Conservation (phyloP, 1,140 invertebrate genomes). For the Berghia stephanieae region DNA sequence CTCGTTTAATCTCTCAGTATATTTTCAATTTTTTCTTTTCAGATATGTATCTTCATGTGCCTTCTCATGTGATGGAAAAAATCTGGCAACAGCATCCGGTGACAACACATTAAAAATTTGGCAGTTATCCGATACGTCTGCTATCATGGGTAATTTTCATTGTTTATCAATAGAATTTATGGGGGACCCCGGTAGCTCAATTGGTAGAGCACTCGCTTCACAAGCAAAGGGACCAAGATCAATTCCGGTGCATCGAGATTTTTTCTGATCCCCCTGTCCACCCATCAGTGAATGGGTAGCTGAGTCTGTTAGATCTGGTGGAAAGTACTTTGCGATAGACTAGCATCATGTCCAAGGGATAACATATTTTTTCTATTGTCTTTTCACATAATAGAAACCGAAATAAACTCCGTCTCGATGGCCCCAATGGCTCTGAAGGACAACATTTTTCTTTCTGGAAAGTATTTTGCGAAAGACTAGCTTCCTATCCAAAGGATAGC, state of each 20-base stretch:
- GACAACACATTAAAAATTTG: constrained; percentile 78
- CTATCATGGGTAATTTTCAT: constrained; percentile 52
- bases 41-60: constrained; percentile 78
- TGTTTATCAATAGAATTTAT: neutral
- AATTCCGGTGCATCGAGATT: too few relatives aligned
- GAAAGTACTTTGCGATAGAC: too few relatives aligned
- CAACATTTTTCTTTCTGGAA: neutral
- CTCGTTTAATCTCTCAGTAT: neutral
- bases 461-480: too few relatives aligned
- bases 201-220: too few relatives aligned
- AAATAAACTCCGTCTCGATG: too few relatives aligned
- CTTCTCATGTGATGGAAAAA: constrained; percentile 74
- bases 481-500: too few relatives aligned
- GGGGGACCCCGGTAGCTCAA: neutral
- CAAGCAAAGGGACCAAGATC: too few relatives aligned
- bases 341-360: neutral
- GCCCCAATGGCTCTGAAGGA: too few relatives aligned
- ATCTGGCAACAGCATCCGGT: constrained; percentile 79
- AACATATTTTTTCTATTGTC: neutral
- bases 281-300: too few relatives aligned
- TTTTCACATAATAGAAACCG: too few relatives aligned
- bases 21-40: constrained; percentile 23
- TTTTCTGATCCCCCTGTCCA: too few relatives aligned
- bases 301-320: too few relatives aligned
- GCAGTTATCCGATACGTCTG: constrained; percentile 55